Conservation (phyloP, 2,113 vertebrate species). For the Oophaga pumilio region DNA sequence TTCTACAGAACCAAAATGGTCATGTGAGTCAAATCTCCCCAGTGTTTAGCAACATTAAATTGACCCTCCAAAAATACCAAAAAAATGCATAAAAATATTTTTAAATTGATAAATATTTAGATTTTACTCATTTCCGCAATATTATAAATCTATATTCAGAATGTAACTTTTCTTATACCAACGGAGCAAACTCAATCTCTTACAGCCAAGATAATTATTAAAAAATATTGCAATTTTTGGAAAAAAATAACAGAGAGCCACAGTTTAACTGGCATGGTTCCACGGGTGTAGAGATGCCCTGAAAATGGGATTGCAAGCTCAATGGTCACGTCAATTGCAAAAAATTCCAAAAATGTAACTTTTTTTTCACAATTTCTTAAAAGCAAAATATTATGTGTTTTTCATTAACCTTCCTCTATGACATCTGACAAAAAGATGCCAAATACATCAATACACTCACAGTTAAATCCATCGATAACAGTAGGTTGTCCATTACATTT, state of each 20-base stretch:
- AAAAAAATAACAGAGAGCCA: neutral
- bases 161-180: neutral
- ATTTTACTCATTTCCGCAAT: neutral
- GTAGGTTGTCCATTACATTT: neutral
- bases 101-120: neutral
- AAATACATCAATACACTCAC: neutral
- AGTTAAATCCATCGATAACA: neutral
- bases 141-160: neutral
- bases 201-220: neutral
- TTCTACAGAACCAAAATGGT: no score
- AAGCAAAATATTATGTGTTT: neutral
- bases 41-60: neutral
- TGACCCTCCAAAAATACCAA: neutral
- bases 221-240: neutral
- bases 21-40: neutral
- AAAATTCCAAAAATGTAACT: no score
- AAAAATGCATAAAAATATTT: neutral
- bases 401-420: no score
- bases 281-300: neutral
- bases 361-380: neutral
- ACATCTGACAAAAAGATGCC: neutral
- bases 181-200: neutral
- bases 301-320: no score
- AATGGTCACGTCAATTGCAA: no score
- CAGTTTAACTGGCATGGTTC: neutral